Evolutionary conservation across 2,888 invertebrate species (phyloP), one percentile per base, ranked within the genome.

Genomic region (Ctena decussata): DNA sequence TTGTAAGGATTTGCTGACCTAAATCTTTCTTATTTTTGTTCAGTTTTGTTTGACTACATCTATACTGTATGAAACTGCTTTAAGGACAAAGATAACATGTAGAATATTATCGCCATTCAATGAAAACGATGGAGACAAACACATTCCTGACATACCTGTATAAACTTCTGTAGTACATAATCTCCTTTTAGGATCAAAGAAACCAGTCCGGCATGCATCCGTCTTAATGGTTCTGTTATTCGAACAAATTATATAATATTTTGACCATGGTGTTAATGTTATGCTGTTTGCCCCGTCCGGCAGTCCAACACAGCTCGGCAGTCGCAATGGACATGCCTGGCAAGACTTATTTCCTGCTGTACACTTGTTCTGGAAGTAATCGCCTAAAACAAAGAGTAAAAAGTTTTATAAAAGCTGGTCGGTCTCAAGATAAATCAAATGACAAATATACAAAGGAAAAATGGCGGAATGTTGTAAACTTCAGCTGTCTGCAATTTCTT

Each of bases 301-400:
- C 5, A 82, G 79, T 5, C 85, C 87, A 18, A 89, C 79, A 85
- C 92, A 92, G 78, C 89, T 89, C 0, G 90, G 89, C 3, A 84
- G 80, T 30, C 91, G 80, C 21, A 82, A 78, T 0, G 78, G 27
- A 65, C 92, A 92, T 24, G 92, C 84, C 18, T 41, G 41, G 74
- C 91, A 91, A 32, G 84, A 80, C 15, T 49, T n/a, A 65, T 89
- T 87, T 21, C 76, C 83, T 1, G 71, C 46, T 0, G 74, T 74
- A 70, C 91, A 90, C 15, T 86, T 21, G 46, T 91, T 90, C 74
- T 89, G 84, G 37, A 85, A 77, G 65, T 90, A 91, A 30, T 90
- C 80, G 77, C 91, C 91, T 91, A 35, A 69, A 71, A 74, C 70
- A 27, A 27, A 65, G 15, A 41, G n/a, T n/a, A n/a, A n/a, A n/a